These are phyloP conservation scores for Choloepus didactylus DNA, from an alignment of 2,797 vertebrate species.

Conservation along the genomic window DNA sequence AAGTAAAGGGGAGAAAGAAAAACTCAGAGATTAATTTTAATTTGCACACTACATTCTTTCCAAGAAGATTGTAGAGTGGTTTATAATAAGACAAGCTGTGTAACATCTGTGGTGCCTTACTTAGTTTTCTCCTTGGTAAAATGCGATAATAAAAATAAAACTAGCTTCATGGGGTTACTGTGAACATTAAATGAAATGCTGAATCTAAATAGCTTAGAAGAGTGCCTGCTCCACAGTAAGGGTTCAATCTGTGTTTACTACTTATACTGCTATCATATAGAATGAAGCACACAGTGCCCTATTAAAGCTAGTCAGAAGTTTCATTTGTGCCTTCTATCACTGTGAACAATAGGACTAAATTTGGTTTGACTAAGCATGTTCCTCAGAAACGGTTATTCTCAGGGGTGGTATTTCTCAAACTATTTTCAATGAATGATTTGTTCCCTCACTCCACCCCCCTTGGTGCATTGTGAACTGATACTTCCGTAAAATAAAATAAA, in stretches of 20 bases:
- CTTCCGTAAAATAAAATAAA: neutral
- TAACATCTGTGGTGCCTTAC: neutral
- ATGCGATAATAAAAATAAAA: neutral
- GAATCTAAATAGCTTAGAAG: neutral
- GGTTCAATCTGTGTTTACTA: neutral
- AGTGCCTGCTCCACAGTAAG: neutral
- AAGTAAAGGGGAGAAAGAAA: slow-evolving; percentile 46
- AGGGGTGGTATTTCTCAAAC: neutral
- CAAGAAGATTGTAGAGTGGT: neutral
- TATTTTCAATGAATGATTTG: neutral
- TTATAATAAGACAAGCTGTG: slow-evolving; percentile 3
- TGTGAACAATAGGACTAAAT: neutral
- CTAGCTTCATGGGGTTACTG: neutral
- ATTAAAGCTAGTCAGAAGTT: neutral
- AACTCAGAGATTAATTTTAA: neutral
- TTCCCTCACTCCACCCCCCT: neutral
- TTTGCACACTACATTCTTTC: neutral
- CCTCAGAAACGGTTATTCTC: neutral
- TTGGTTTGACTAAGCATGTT: neutral
- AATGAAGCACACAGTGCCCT: neutral
- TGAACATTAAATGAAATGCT: slow-evolving; percentile 10
- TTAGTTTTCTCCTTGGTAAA: slow-evolving; percentile 63
- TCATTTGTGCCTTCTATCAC: neutral
- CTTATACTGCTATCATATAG: neutral
- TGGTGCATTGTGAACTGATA: neutral